Evolutionary conservation across 2,113 vertebrate species (phyloP).

Genomic region (Gnathonemus longibarbis): DNA sequence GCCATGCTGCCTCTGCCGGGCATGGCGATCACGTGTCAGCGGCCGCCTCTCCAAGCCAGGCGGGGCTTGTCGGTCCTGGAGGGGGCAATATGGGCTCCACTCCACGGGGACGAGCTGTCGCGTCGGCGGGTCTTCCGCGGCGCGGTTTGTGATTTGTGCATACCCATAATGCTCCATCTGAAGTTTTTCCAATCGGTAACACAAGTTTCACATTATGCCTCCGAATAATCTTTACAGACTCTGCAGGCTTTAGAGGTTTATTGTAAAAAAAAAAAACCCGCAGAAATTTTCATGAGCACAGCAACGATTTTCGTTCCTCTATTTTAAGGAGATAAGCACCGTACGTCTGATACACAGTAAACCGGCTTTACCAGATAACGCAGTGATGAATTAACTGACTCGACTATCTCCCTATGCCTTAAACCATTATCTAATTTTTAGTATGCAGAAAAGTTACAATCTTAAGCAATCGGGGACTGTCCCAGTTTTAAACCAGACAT

Average conservation of each 20-base stretch:
- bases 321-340: neutral
- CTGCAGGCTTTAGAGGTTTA: neutral
- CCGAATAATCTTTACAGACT: neutral
- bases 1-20: neutral
- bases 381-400: neutral
- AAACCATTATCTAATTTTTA: neutral
- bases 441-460: neutral
- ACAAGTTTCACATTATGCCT: neutral
- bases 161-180: neutral
- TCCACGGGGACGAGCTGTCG: neutral
- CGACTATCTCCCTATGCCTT: neutral
- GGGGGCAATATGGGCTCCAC: neutral
- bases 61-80: neutral
- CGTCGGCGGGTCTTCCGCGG: neutral
- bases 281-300: neutral
- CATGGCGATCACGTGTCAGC: constrained; percentile 7
- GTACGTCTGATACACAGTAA: neutral
- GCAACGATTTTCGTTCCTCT: neutral
- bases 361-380: neutral
- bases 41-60: neutral
- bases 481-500: neutral
- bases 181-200: neutral
- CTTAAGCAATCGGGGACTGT: neutral
- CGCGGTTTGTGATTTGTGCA: neutral
- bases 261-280: neutral